These are phyloP conservation scores for Thymelicus lineola DNA, from an alignment of 2,888 invertebrate species.

Conservation along the genomic window DNA sequence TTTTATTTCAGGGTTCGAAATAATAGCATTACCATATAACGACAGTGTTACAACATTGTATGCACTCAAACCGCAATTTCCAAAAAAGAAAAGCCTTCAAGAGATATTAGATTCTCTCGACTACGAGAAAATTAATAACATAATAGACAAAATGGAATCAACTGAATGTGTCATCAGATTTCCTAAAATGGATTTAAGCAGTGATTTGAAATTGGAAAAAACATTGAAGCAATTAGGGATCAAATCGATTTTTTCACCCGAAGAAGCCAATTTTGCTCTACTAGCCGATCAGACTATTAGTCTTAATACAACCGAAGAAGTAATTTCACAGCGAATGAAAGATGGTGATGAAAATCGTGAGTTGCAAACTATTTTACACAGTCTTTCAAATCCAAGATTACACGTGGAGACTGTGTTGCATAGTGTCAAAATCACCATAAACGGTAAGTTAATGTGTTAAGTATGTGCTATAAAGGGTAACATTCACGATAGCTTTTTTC, in stretches of 20 bases:
- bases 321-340: slow-evolving; percentile 56
- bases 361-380: slow-evolving; percentile 56
- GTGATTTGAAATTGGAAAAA: slow-evolving; percentile 81
- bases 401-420: slow-evolving; percentile 87
- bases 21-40: slow-evolving; percentile 90
- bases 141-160: slow-evolving; percentile 75
- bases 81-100: slow-evolving; percentile 68
- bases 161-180: slow-evolving; percentile 84
- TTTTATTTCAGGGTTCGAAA: slow-evolving; percentile 79
- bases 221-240: slow-evolving; percentile 86
- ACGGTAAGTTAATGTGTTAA: slow-evolving; percentile 60
- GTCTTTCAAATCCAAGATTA: slow-evolving; percentile 84
- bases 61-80: slow-evolving; percentile 84
- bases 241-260: slow-evolving; percentile 86
- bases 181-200: slow-evolving; percentile 90
- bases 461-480: too few species aligned
- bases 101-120: slow-evolving; percentile 78
- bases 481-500: too few species aligned
- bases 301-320: slow-evolving; percentile 56
- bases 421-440: slow-evolving; percentile 87
- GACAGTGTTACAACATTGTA: slow-evolving; percentile 88
- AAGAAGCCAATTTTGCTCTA: slow-evolving; percentile 87
- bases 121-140: slow-evolving; percentile 72
- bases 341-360: slow-evolving; percentile 47
- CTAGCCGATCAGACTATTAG: slow-evolving; percentile 70